Evolutionary conservation across 2,888 invertebrate genomes (phyloP), one percentile per base, ranked within the genome.

Genomic region (Caenorhabditis sinica): DNA sequence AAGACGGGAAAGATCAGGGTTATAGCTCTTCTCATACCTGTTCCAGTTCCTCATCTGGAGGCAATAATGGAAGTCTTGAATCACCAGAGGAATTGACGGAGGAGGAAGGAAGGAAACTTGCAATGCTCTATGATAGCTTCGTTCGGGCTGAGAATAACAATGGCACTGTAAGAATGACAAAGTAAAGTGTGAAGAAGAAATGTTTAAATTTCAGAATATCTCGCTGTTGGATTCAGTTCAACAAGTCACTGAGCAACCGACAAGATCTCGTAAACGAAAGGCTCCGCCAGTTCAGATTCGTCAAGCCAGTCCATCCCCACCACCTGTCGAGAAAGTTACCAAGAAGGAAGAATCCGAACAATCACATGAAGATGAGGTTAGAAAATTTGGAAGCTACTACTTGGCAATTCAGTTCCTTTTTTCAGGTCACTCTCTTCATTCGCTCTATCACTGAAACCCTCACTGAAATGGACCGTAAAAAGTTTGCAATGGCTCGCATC

Each of bases 351-450:
- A 3, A 33, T n/a, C 28, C 1, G 53, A 68, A 17, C 25, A 56
- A 11, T 40, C 40, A 23, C 33, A 73, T 23, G 56, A 72, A 17
- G 56, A 65, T 63, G 71, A 71, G 30, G 71, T 71, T 20, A 17
- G 23, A 43, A 6, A 43, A 51, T 2, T 15, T 53, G 2, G 15
- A 49, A 45, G n/a, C n/a, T n/a, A n/a, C n/a, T n/a, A n/a, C n/a
- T n/a, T n/a, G n/a, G n/a, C n/a, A n/a, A n/a, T n/a, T n/a, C n/a
- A n/a, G n/a, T 49, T 49, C 9, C 11, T 8, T 13, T 63, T 45
- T 36, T 20, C 71, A 87, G 86, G 82, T 88, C 40, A 66, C 86
- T 2, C 61, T 83, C 11, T 87, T 87, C 72, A 75, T 86, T 23
- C 82, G 85, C 25, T 83, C 86, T 1, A 77, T 88, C 58, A 60